A percentile compares a stretch with the other conserved stretches of the same genome.
Evolutionary conservation across 2,113 vertebrate genomes (phyloP).

Genomic region (Hemibates koningsi): DNA sequence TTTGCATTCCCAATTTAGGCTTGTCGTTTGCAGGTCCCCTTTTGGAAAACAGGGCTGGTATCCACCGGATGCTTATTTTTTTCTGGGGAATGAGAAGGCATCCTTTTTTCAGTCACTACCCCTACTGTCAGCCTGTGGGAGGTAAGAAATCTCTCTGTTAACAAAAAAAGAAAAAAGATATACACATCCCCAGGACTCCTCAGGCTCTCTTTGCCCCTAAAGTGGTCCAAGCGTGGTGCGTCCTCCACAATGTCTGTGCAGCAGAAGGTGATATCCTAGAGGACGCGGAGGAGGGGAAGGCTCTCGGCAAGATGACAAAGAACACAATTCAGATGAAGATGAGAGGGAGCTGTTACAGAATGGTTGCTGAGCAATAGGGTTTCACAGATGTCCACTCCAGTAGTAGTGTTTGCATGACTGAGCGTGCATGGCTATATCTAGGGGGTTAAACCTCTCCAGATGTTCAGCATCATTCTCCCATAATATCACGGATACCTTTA

Average conservation of each 20-base stretch:
- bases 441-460: neutral
- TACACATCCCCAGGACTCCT: neutral
- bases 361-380: neutral
- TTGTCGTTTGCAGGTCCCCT: neutral
- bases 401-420: neutral
- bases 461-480: neutral
- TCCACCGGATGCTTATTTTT: neutral
- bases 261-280: slow-evolving; percentile 5
- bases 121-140: slow-evolving; percentile 1
- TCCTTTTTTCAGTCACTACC: neutral
- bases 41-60: neutral
- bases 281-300: neutral
- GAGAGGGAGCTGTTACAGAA: neutral
- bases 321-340: neutral
- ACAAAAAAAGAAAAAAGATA: neutral
- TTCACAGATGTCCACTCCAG: neutral
- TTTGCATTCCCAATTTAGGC: neutral
- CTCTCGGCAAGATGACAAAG: neutral
- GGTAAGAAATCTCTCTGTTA: neutral
- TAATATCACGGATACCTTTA: neutral
- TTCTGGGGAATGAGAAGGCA: neutral
- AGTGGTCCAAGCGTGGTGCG: neutral
- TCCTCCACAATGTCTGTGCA: slow-evolving; percentile 6
- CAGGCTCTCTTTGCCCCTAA: neutral
- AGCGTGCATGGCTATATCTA: neutral